These are phyloP conservation scores for Lindbergichthys nudifrons DNA, from an alignment of 2,797 vertebrate genomes.

Conservation along the genomic window DNA sequence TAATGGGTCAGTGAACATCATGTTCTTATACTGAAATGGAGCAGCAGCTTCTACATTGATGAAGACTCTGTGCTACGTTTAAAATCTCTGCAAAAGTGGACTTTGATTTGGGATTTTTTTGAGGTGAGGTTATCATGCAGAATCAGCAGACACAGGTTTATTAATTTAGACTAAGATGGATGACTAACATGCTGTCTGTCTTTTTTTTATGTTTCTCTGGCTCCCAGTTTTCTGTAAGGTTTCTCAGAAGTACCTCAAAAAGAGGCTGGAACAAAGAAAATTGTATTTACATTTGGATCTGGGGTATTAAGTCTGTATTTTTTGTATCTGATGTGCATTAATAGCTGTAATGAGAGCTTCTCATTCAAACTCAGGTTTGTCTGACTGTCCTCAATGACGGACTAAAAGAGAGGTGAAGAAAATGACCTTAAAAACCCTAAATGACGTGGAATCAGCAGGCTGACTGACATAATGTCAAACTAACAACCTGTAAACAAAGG, in stretches of 20 bases:
- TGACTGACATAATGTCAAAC: neutral
- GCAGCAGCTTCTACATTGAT: neutral
- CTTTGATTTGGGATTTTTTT: neutral
- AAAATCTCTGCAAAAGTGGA: neutral
- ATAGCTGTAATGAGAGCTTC: neutral
- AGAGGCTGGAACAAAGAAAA: neutral
- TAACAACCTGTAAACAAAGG: neutral
- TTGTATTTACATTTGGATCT: neutral
- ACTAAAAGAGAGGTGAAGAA: neutral
- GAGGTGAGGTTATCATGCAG: slow-evolving; percentile 6
- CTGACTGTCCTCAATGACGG: slow-evolving; percentile 4
- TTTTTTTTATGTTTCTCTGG: neutral
- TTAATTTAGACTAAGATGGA: slow-evolving; percentile 1
- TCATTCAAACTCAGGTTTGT: neutral
- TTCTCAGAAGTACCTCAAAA: neutral
- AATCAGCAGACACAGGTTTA: slow-evolving; percentile 35
- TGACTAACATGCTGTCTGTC: neutral
- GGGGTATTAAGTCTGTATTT: neutral
- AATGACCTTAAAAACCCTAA: neutral
- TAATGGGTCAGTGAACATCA: neutral
- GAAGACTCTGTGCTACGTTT: neutral
- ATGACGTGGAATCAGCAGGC: fast-evolving
- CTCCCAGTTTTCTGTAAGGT: neutral
- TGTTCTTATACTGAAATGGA: neutral
- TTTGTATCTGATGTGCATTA: neutral